phyloP scores from a whole-genome alignment of 1,140 invertebrate species.

The Nomia melanderi region DNA sequence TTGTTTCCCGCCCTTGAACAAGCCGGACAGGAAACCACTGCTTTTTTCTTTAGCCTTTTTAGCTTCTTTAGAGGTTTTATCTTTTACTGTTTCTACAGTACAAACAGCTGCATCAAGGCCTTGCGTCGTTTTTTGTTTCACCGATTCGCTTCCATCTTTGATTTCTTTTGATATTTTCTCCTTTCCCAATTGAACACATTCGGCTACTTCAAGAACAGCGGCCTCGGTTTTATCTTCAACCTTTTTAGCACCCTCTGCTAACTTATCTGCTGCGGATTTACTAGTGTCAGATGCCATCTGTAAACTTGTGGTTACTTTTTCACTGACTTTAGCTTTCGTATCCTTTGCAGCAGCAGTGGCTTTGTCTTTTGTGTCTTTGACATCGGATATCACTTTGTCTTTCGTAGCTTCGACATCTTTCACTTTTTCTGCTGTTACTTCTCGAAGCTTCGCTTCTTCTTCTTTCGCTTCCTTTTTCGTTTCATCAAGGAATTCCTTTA shows the following conservation, averaged over 20 bases:
- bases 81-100: constrained; percentile 12
- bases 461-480: constrained; percentile 61
- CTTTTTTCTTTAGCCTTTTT: constrained; percentile 59
- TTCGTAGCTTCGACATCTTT: constrained; percentile 12
- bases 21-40: constrained; percentile 53
- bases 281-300: constrained; percentile 27
- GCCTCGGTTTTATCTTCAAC: constrained; percentile 25
- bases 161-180: constrained; percentile 19
- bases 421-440: not conserved
- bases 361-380: constrained; percentile 29
- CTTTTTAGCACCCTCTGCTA: constrained; percentile 24
- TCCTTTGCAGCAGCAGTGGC: constrained; percentile 32
- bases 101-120: constrained; percentile 6
- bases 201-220: constrained; percentile 18
- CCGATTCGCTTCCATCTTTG: constrained; percentile 13
- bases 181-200: constrained; percentile 7
- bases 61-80: constrained; percentile 38
- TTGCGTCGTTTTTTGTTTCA: constrained; percentile 7
- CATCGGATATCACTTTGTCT: constrained; percentile 23
- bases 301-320: constrained; percentile 25
- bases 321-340: constrained; percentile 33
- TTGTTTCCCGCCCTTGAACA: constrained; percentile 65
- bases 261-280: constrained; percentile 26
- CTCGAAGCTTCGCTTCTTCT: not conserved
- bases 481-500: constrained; percentile 67